These are phyloP conservation scores for Medauroidea extradentata DNA, from an alignment of 1,140 invertebrate genomes.

Conservation along the genomic window DNA sequence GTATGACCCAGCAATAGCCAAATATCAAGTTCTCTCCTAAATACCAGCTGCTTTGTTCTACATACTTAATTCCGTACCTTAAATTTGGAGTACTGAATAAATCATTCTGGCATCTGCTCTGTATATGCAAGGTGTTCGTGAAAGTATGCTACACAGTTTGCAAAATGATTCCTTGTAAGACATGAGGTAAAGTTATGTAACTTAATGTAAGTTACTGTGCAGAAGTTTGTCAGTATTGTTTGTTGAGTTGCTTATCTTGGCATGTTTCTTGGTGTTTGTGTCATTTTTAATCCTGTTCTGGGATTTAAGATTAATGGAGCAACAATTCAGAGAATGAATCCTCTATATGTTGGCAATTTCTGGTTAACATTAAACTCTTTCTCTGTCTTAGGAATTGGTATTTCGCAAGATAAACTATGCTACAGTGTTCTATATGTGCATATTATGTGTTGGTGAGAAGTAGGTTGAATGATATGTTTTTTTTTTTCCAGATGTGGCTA, in stretches of 20 bases:
- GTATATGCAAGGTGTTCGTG: too few relatives aligned
- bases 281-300: not conserved
- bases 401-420: not conserved
- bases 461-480: constrained; percentile 1
- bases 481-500: constrained; percentile 80
- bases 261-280: not conserved
- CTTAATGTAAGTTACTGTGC: too few relatives aligned
- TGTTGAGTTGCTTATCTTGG: too few relatives aligned
- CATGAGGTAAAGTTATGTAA: too few relatives aligned
- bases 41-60: too few relatives aligned
- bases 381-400: not conserved
- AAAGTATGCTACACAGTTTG: too few relatives aligned
- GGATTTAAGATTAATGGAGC: not conserved
- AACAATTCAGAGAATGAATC: not conserved
- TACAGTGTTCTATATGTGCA: not conserved
- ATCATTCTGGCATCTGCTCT: too few relatives aligned
- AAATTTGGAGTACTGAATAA: too few relatives aligned
- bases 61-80: too few relatives aligned
- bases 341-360: not conserved
- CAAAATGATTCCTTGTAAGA: too few relatives aligned
- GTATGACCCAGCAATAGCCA: too few relatives aligned
- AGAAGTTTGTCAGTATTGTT: not conserved
- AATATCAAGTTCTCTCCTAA: too few relatives aligned
- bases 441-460: not conserved
- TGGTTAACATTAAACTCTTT: not conserved